phyloP scores from a whole-genome alignment of 2,888 invertebrate species.

The Eupeodes luniger region DNA sequence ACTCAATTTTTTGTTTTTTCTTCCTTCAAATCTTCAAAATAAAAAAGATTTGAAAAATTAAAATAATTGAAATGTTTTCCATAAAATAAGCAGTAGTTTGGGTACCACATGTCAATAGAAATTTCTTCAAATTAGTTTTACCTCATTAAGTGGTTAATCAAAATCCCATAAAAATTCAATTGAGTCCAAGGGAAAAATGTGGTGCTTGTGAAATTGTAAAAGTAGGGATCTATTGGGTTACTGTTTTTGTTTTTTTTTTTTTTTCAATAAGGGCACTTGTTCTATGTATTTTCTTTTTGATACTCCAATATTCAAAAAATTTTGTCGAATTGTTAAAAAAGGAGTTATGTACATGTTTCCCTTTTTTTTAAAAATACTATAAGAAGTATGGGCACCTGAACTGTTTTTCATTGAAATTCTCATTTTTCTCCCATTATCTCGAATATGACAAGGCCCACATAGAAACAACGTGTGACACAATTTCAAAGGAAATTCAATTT shows the following conservation, averaged over 20 bases:
- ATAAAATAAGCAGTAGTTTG: neutral
- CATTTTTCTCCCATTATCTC: too few relatives aligned
- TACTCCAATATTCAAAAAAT: too few relatives aligned
- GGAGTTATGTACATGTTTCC: too few relatives aligned
- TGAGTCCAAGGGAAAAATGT: slow-evolving; percentile 20
- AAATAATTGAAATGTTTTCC: slow-evolving; percentile 28
- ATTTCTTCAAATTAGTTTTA: slow-evolving; percentile 48
- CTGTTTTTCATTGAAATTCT: too few relatives aligned
- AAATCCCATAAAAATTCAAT: slow-evolving; percentile 58
- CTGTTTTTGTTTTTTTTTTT: neutral
- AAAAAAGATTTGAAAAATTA: neutral
- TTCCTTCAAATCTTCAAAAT: neutral
- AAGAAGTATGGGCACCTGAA: too few relatives aligned
- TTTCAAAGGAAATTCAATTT: too few relatives aligned
- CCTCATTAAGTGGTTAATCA: slow-evolving; percentile 56
- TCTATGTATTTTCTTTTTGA: neutral
- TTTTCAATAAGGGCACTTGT: neutral
- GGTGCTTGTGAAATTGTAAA: slow-evolving; percentile 3
- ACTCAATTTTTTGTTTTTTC: slow-evolving; percentile 25
- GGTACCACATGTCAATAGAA: neutral
- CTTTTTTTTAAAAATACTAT: too few relatives aligned
- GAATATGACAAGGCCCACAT: too few relatives aligned
- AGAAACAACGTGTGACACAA: too few relatives aligned
- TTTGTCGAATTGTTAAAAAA: too few relatives aligned
- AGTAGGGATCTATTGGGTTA: too few relatives aligned